Conservation (phyloP, 2,113 vertebrate genomes). For the Caranx ignobilis region DNA sequence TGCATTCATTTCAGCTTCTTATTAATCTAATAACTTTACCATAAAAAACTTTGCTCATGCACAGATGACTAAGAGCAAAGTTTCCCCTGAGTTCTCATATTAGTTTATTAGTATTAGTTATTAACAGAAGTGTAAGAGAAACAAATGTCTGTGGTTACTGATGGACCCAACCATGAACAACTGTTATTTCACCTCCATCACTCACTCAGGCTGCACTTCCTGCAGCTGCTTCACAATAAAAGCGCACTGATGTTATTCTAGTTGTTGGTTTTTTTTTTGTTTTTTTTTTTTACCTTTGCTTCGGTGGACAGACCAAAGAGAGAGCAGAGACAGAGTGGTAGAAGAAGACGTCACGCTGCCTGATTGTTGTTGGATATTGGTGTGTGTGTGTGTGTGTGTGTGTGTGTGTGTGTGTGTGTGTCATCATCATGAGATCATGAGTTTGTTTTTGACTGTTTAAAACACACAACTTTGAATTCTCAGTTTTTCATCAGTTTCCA, state of each 20-base stretch:
- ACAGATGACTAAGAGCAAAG: conserved; percentile 2
- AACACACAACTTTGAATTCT: too few relatives aligned
- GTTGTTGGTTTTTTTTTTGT: fast-evolving
- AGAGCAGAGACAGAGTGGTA: neutral
- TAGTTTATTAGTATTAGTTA: neutral
- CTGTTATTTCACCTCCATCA: neutral
- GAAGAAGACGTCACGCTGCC: neutral
- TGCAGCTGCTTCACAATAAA: conserved; percentile 39
- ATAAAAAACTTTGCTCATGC: neutral
- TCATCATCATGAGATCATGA: too few relatives aligned
- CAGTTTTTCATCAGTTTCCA: too few relatives aligned
- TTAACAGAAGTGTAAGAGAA: neutral
- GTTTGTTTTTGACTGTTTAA: too few relatives aligned
- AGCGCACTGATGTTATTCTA: neutral
- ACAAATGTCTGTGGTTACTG: neutral
- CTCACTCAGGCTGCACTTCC: conserved; percentile 1
- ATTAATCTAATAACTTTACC: neutral
- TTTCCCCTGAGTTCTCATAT: conserved; percentile 8
- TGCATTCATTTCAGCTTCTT: conserved; percentile 1
- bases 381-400: neutral
- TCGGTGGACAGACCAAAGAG: neutral
- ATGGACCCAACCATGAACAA: neutral
- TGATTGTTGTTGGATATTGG: neutral
- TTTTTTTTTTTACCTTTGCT: too few relatives aligned
- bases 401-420: too few relatives aligned